These are phyloP conservation scores for Drosophila glabriapex DNA, from an alignment of 2,888 invertebrate genomes.

Conservation along the genomic window DNA sequence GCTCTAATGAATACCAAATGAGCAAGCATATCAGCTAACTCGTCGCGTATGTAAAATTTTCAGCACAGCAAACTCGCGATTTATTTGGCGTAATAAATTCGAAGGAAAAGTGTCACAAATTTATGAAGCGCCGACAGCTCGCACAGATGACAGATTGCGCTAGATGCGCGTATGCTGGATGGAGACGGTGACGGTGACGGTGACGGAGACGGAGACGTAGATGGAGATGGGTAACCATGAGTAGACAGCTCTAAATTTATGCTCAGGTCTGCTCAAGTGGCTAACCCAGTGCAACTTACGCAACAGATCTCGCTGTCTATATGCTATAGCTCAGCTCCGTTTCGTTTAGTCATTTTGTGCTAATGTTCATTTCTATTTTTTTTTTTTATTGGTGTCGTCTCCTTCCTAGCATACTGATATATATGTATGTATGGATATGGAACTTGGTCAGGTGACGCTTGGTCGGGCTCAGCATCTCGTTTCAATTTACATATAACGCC, in stretches of 20 bases:
- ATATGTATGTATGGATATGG: slow-evolving; percentile 48
- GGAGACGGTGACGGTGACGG: background rate
- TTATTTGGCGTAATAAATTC: slow-evolving; percentile 77
- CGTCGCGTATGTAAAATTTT: slow-evolving; percentile 40
- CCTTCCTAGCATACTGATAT: background rate
- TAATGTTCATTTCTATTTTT: slow-evolving; percentile 60
- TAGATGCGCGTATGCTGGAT: slow-evolving; percentile 23
- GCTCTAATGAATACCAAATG: slow-evolving; percentile 77
- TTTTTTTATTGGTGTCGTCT: background rate
- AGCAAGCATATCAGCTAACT: slow-evolving; percentile 64
- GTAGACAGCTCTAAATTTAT: slow-evolving; percentile 14
- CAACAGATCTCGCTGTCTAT: slow-evolving; percentile 43
- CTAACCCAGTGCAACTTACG: slow-evolving; percentile 37
- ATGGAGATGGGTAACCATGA: slow-evolving; percentile 3
- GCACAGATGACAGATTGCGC: slow-evolving; percentile 73
- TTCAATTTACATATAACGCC: slow-evolving; percentile 79
- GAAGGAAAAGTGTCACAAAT: slow-evolving; percentile 79
- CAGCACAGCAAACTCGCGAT: slow-evolving; percentile 59
- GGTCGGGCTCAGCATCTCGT: slow-evolving; percentile 53
- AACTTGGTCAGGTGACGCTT: slow-evolving; percentile 51
- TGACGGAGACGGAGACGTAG: background rate
- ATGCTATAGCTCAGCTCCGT: background rate
- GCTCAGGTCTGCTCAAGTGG: slow-evolving; percentile 27
- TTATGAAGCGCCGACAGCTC: slow-evolving; percentile 71
- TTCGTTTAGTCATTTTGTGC: slow-evolving; percentile 61